phyloP scores from a whole-genome alignment of 1,140 invertebrate species.

The Andrena cerasifolii region DNA sequence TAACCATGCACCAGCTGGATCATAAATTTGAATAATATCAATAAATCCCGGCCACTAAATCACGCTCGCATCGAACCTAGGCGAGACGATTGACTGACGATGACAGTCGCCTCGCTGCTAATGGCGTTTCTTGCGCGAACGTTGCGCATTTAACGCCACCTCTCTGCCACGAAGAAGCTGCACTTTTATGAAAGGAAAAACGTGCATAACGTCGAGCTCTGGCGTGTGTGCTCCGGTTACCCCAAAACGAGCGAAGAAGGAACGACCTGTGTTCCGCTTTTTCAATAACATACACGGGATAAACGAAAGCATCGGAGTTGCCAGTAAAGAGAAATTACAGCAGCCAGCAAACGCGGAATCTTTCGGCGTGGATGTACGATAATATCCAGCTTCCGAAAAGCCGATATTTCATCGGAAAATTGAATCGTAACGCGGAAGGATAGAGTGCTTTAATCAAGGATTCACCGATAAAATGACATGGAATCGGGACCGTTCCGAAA shows the following conservation, averaged over 20 bases:
- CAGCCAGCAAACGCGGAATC: constrained; percentile 5
- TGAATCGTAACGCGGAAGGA: constrained; percentile 23
- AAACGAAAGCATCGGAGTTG: too few relatives aligned
- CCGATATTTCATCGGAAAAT: constrained; percentile 34
- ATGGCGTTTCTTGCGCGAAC: constrained; percentile 27
- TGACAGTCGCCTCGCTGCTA: constrained; percentile 35
- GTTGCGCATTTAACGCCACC: background rate
- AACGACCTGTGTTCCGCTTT: too few relatives aligned
- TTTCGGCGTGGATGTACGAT: constrained; percentile 3
- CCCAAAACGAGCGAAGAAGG: too few relatives aligned
- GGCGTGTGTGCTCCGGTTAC: background rate
- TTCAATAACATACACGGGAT: too few relatives aligned
- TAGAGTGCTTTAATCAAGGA: constrained; percentile 55
- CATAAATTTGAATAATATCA: constrained; percentile 70
- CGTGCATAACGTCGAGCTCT: background rate
- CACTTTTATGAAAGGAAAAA: background rate
- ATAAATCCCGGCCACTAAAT: constrained; percentile 55
- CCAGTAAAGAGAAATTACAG: background rate
- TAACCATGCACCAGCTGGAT: constrained; percentile 23
- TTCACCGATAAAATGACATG: constrained; percentile 49
- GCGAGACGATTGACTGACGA: constrained; percentile 59
- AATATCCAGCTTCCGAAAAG: constrained; percentile 13
- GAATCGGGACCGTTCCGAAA: constrained; percentile 47
- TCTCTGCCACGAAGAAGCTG: background rate
- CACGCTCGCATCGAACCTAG: constrained; percentile 36